phyloP scores from a whole-genome alignment of 2,113 vertebrate species.

The Oncorhynchus masou region DNA sequence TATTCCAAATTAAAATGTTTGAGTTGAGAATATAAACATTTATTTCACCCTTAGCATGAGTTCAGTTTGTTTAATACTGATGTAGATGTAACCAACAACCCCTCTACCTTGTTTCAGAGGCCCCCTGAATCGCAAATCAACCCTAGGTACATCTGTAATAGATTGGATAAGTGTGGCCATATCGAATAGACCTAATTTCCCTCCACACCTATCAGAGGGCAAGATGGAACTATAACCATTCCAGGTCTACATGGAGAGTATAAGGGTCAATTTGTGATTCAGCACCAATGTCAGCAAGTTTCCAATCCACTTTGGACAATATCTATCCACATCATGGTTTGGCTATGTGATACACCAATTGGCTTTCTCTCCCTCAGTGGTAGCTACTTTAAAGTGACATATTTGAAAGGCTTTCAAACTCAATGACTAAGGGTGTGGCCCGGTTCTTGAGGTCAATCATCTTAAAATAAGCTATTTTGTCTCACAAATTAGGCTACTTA shows the following conservation, averaged over 20 bases:
- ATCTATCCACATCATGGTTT: background rate
- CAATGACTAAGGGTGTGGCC: background rate
- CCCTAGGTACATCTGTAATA: too few species aligned
- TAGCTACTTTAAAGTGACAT: conserved; percentile 4
- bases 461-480: background rate
- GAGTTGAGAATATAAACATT: background rate
- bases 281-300: background rate
- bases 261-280: too few species aligned
- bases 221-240: too few species aligned
- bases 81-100: background rate
- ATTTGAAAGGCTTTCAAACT: background rate
- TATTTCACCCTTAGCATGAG: background rate
- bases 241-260: too few species aligned
- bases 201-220: too few species aligned
- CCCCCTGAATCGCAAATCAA: background rate
- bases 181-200: too few species aligned
- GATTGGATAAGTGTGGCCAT: too few species aligned
- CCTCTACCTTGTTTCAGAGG: background rate
- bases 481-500: background rate
- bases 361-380: background rate
- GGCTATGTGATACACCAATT: background rate
- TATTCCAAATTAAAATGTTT: background rate
- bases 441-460: background rate
- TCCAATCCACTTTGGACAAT: background rate
- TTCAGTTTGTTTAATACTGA: conserved; percentile 34